phyloP scores from a whole-genome alignment of 23 tunicate genomes.

The Ascidia mentula region DNA sequence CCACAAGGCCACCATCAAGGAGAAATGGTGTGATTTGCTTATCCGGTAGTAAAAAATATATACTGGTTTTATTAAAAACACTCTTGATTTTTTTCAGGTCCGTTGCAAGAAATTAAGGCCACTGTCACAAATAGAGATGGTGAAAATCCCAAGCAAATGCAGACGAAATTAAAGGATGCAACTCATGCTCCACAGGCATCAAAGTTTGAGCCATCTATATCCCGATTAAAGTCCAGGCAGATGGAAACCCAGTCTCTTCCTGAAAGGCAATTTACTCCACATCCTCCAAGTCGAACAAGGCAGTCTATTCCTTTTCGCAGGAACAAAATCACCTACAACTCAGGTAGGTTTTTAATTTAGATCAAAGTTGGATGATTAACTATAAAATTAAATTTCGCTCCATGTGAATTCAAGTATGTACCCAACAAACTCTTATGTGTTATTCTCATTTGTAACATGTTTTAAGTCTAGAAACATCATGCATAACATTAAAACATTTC shows the following conservation, averaged over 20 bases:
- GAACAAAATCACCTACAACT: too few relatives aligned
- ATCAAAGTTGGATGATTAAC: too few relatives aligned
- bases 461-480: too few relatives aligned
- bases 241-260: slow-evolving; percentile 21
- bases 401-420: too few relatives aligned
- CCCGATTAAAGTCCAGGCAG: neutral
- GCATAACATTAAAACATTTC: too few relatives aligned
- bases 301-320: slow-evolving; percentile 26
- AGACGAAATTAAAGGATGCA: neutral
- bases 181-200: neutral
- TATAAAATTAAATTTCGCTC: too few relatives aligned
- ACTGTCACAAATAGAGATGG: neutral
- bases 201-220: slow-evolving; percentile 23
- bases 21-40: too few relatives aligned
- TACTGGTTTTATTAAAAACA: neutral
- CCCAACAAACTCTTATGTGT: too few relatives aligned
- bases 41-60: too few relatives aligned
- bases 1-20: neutral
- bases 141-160: neutral
- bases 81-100: neutral
- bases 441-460: too few relatives aligned
- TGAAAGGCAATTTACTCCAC: slow-evolving; percentile 15
- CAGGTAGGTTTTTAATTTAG: too few relatives aligned
- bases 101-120: neutral
- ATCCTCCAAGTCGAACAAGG: slow-evolving; percentile 21